These are phyloP conservation scores for Anoplopoma fimbria DNA, from an alignment of 2,113 vertebrate genomes.

Conservation along the genomic window DNA sequence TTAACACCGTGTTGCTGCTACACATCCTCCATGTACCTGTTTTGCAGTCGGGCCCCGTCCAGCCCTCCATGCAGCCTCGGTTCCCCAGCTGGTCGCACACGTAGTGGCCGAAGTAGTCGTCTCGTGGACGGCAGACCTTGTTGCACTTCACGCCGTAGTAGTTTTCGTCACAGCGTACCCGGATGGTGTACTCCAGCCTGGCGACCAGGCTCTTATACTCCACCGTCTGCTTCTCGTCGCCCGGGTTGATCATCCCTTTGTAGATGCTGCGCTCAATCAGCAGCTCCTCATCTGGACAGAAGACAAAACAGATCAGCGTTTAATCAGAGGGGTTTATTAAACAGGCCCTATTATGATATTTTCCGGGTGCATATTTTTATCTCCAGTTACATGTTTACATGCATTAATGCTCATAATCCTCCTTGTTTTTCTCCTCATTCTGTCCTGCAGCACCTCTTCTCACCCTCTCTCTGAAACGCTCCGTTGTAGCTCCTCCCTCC, in stretches of 20 bases:
- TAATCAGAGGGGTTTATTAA: background rate
- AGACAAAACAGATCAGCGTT: background rate
- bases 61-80: constrained; percentile 94
- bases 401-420: too few species aligned
- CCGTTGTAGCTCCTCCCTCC: too few species aligned
- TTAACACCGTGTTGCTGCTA: background rate
- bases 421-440: too few species aligned
- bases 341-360: too few species aligned
- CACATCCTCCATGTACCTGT: constrained; percentile 81
- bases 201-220: constrained; percentile 85
- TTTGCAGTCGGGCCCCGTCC: constrained; percentile 91
- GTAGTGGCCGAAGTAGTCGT: constrained; percentile 95
- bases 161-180: constrained; percentile 91
- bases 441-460: too few species aligned
- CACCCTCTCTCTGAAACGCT: too few species aligned
- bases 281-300: constrained; percentile 84
- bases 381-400: too few species aligned
- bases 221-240: constrained; percentile 89
- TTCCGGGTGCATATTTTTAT: too few species aligned
- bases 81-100: constrained; percentile 92
- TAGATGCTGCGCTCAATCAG: constrained; percentile 90
- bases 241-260: constrained; percentile 92
- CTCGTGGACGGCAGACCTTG: constrained; percentile 92
- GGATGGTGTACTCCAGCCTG: constrained; percentile 88
- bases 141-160: constrained; percentile 95